Conservation (phyloP, 2,888 invertebrate species). For the Pedicia rivosa region DNA sequence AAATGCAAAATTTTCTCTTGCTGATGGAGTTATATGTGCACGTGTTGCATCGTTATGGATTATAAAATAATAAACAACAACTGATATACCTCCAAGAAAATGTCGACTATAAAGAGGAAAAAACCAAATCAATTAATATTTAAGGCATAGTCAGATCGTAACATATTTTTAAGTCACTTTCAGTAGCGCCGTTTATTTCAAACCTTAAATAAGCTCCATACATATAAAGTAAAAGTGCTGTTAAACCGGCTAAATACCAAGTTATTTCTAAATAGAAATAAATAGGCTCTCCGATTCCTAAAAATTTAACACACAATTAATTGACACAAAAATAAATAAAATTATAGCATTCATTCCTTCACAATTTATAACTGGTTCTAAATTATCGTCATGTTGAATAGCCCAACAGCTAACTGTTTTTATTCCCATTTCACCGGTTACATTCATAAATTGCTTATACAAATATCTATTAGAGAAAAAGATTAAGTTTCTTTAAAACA, state of each 20-base stretch:
- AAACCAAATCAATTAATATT: no score
- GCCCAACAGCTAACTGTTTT: constrained; percentile 28
- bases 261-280: constrained; percentile 68
- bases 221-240: constrained; percentile 48
- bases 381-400: constrained; percentile 36
- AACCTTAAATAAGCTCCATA: constrained; percentile 51
- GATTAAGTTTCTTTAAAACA: constrained; percentile 29
- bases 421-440: constrained; percentile 12
- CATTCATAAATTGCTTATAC: constrained; percentile 12
- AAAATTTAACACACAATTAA: constrained; percentile 60
- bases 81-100: constrained; percentile 53
- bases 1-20: constrained; percentile 73
- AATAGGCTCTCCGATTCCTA: constrained; percentile 64
- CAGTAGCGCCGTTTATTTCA: not conserved
- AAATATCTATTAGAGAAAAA: constrained; percentile 23
- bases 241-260: constrained; percentile 58
- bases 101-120: constrained; percentile 37
- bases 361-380: constrained; percentile 13
- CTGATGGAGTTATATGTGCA: constrained; percentile 74
- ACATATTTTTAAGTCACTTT: not conserved
- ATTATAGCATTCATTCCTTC: not conserved
- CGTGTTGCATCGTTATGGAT: constrained; percentile 73
- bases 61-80: constrained; percentile 55
- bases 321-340: constrained; percentile 31
- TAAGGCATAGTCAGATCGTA: no score